A percentile compares a stretch with the other conserved stretches of the same genome.
Conservation (phyloP, 2,888 invertebrate species). For the Sialis lutaria region DNA sequence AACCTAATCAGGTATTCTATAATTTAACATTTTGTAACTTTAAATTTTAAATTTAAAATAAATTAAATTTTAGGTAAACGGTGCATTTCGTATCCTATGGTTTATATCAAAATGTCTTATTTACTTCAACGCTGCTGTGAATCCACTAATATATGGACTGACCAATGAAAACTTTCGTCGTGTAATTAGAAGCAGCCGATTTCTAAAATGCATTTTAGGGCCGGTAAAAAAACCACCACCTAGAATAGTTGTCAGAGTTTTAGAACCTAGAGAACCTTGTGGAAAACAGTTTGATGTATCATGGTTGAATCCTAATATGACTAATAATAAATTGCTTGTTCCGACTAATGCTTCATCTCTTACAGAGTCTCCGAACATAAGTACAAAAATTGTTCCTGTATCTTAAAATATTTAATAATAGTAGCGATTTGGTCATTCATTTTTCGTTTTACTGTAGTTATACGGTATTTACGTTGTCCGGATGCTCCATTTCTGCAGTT, state of each 20-base stretch:
- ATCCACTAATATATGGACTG: conserved; percentile 61
- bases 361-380: not conserved
- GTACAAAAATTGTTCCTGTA: not conserved
- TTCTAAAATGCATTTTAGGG: conserved; percentile 26
- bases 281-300: no score
- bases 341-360: not conserved
- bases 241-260: conserved; percentile 6
- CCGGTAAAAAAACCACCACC: conserved; percentile 6
- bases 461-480: no score
- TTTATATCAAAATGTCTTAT: conserved; percentile 51
- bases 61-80: not conserved
- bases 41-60: not conserved
- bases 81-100: conserved; percentile 32
- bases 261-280: conserved; percentile 1
- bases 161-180: conserved; percentile 50
- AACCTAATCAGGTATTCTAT: conserved; percentile 27
- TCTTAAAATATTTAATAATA: not conserved
- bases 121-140: conserved; percentile 53
- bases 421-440: no score
- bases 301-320: no score
- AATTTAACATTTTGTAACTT: not conserved
- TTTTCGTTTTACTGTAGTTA: no score
- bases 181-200: conserved; percentile 39
- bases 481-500: no score
- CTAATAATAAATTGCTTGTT: no score